Base-by-base conservation (phyloP, 2,113 vertebrate species). In the Beaufortia kweichowensis region DNA sequence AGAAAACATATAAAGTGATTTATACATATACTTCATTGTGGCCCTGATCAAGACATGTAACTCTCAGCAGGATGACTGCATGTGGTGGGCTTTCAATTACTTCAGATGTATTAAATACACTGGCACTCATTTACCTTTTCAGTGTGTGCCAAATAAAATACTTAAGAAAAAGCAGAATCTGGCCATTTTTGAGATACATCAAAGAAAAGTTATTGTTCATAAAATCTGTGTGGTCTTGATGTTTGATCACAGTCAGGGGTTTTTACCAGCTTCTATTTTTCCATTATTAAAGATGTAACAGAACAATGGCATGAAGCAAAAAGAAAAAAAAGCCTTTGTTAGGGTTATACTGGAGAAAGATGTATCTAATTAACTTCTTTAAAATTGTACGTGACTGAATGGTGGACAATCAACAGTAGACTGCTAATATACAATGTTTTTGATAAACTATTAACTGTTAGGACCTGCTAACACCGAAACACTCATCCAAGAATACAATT, bases 141-240 rank as follows among this genome's bases (percentile, higher is more conserved):
- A 21, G 19, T 68, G 35, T 48, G 31, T 68, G 75, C 35, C 64
- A 77, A 77, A 85, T 86, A 87, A 86, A 83, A 84, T 73, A 79
- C 67, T 81, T 82, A 69, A 82, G 79, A 79, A 84, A 70, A 79
- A 76, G 79, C 70, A 82, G 86, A 79, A 84, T 85, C 62, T 78
- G 15, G 82, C 75, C n/a, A 26, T 35, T 65, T 87, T 87, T 85
- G 76, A 75, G 79, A 57, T n/a, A 81, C 79, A 48, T 53, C 78
- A 67, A 86, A 74, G 71, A 78, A 85, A 84, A 81, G 65, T 66
- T 73, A 61, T 76, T 62, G 72, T 84, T 82, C 64, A 81, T 88
- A 88, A 85, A 89, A 76, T 87, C 82, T 29, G 82, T 87, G 86
- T 85, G 86, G 85, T 88, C 87, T 82, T 41, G 57, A 80, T 85